Conservation (phyloP, 1,140 invertebrate species). For the Phymastichus coffea region DNA sequence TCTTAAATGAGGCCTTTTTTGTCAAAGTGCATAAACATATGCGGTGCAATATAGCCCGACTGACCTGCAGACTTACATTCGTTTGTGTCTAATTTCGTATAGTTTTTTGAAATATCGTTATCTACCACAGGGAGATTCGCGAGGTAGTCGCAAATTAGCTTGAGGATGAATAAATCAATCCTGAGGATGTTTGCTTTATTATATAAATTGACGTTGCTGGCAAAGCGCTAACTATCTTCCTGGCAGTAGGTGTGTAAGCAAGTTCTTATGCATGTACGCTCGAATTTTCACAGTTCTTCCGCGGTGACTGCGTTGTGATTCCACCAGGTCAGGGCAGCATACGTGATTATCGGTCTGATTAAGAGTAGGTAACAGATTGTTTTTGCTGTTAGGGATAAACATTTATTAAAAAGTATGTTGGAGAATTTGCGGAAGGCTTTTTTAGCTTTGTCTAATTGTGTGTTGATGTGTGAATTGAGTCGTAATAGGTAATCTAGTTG, state of each 20-base stretch:
- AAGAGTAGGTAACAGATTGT: conserved; percentile 26
- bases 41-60: neutral
- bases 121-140: neutral
- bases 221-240: neutral
- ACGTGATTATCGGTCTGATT: conserved; percentile 29
- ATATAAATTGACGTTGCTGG: conserved; percentile 5
- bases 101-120: neutral
- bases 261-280: conserved; percentile 14
- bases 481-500: conserved; percentile 5
- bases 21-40: neutral
- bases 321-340: conserved; percentile 25
- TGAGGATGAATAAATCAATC: conserved; percentile 5
- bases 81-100: neutral
- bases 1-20: neutral
- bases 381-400: conserved; percentile 10
- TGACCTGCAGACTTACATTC: neutral
- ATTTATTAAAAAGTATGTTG: conserved; percentile 25
- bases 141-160: conserved; percentile 8
- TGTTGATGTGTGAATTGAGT: conserved; percentile 16
- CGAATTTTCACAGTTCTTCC: conserved; percentile 26
- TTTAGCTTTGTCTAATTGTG: conserved; percentile 16
- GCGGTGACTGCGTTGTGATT: conserved; percentile 9
- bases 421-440: conserved; percentile 2
- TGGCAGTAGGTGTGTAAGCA: conserved; percentile 4
- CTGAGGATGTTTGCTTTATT: conserved; percentile 9